phyloP scores from a whole-genome alignment of 2,797 vertebrate species.

The Rhinogobio ventralis region DNA sequence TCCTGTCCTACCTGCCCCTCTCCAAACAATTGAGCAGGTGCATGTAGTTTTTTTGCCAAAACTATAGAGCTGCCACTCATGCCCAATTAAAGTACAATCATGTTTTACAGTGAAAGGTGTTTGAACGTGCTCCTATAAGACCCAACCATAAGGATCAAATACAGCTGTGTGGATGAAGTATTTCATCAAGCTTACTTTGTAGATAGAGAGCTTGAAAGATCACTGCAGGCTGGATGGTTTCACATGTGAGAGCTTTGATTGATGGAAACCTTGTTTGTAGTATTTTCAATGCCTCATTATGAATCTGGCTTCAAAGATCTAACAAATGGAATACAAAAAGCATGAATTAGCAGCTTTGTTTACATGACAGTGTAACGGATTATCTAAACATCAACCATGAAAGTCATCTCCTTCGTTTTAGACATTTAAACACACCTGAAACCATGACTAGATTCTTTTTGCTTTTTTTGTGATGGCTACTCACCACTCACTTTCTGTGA shows the following conservation, averaged over 20 bases:
- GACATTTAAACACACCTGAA: conserved; percentile 42
- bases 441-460: conserved; percentile 18
- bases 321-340: conserved; percentile 34
- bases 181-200: conserved; percentile 57
- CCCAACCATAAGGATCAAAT: conserved; percentile 47
- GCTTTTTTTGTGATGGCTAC: not conserved
- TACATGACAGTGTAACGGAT: conserved; percentile 6
- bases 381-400: conserved; percentile 4
- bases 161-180: conserved; percentile 56
- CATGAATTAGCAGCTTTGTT: conserved; percentile 49
- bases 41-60: conserved; percentile 67
- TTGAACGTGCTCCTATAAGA: conserved; percentile 58
- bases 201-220: conserved; percentile 45
- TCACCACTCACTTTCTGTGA: not conserved
- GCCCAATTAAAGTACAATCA: conserved; percentile 56
- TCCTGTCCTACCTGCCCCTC: conserved; percentile 65
- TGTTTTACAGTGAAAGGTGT: conserved; percentile 64
- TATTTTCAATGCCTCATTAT: conserved; percentile 48
- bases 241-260: conserved; percentile 39
- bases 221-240: conserved; percentile 40
- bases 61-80: conserved; percentile 59
- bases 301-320: conserved; percentile 51
- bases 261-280: conserved; percentile 41
- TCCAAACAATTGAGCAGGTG: conserved; percentile 78
- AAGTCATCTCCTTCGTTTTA: conserved; percentile 25